These are phyloP conservation scores for Glossosoma conforme DNA, from an alignment of 1,140 invertebrate genomes.

Conservation along the genomic window DNA sequence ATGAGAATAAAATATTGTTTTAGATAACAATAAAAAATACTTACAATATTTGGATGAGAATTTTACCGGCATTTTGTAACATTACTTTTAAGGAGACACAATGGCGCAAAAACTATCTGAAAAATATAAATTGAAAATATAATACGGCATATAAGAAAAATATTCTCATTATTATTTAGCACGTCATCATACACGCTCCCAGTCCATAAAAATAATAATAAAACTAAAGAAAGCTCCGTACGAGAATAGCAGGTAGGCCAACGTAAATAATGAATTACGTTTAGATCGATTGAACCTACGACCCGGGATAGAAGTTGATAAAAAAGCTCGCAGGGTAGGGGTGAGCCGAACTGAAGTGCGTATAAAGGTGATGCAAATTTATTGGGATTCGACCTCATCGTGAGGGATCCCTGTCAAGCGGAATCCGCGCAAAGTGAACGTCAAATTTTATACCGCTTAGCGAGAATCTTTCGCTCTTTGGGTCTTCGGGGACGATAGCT, in stretches of 20 bases:
- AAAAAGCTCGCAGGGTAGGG: conserved; percentile 11
- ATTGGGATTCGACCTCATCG: conserved; percentile 23
- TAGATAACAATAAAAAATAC: too few species aligned
- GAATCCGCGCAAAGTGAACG: too few species aligned
- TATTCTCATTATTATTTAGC: conserved; percentile 19
- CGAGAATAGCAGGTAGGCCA: conserved; percentile 12
- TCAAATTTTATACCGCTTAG: too few species aligned
- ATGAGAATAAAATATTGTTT: too few species aligned
- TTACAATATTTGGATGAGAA: too few species aligned
- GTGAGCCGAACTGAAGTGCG: conserved; percentile 3
- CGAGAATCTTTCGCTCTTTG: too few species aligned
- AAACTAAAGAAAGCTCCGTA: conserved; percentile 4
- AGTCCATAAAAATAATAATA: conserved; percentile 20
- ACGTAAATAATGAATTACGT: conserved; percentile 31
- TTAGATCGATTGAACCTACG: conserved; percentile 25
- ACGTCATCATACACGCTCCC: conserved; percentile 10
- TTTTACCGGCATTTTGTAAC: too few species aligned
- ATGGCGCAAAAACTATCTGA: too few species aligned
- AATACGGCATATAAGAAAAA: not conserved
- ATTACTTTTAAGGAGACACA: too few species aligned
- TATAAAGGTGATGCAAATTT: conserved; percentile 25
- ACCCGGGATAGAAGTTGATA: conserved; percentile 19
- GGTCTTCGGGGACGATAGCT: too few species aligned
- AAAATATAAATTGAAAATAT: too few species aligned
- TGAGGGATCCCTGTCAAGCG: conserved; percentile 11